Evolutionary conservation across 2,113 vertebrate genomes (phyloP).

Genomic region (Cheirogaleus medius): DNA sequence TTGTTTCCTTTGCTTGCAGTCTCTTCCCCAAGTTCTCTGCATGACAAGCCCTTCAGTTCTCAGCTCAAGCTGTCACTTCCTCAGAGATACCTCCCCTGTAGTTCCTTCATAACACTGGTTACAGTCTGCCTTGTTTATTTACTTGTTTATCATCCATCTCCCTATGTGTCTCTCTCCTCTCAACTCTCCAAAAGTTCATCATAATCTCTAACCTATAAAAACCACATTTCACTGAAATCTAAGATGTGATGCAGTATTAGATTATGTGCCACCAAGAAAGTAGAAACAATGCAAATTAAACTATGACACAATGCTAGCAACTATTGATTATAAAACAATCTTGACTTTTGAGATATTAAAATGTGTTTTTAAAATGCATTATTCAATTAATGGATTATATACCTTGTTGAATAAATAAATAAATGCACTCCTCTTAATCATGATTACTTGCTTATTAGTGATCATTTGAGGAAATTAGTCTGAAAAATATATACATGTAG

Average conservation of each 20-base stretch:
- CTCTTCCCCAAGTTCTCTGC: background rate
- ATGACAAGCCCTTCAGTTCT: background rate
- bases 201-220: background rate
- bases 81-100: background rate
- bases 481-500: background rate
- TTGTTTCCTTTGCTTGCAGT: background rate
- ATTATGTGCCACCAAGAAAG: background rate
- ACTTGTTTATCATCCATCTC: background rate
- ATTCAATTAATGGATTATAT: background rate
- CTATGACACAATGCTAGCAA: background rate
- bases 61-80: background rate
- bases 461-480: constrained; percentile 29
- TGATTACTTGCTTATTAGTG: background rate
- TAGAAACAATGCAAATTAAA: constrained; percentile 6
- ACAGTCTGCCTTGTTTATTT: background rate
- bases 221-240: background rate
- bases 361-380: background rate
- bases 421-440: background rate
- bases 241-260: background rate
- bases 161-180: background rate
- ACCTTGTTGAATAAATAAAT: background rate
- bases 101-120: background rate
- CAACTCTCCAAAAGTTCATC: background rate
- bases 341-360: background rate
- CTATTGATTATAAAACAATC: background rate